Evolutionary conservation across 2,888 invertebrate genomes (phyloP), one percentile per base, ranked within the genome.

Genomic region (Callyntrura sp.): DNA sequence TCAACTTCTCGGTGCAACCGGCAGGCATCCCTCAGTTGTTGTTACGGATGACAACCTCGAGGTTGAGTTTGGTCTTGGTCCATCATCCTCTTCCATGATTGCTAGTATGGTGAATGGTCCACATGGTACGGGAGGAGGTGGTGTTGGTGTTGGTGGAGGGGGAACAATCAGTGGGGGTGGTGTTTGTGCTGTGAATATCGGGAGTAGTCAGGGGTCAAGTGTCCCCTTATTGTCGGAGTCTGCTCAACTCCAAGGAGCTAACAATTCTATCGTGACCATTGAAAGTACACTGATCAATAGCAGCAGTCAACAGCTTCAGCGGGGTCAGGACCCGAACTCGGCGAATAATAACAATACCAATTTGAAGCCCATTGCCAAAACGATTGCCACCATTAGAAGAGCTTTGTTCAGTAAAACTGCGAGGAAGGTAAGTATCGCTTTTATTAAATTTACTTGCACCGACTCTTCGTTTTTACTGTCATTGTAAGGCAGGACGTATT

Each of bases 41-140:
- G 96, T 97, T 92, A 96, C 96, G 73, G 96, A 96, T 93, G 95
- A 96, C 93, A 96, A 96, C 90, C 90, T 92, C 83, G 93, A 93
- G 57, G 91, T 92, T 62, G 93, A 92, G 73, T 92, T 93, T 88
- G 91, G 90, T 85, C 82, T 92, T 86, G 91, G 84, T 70, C 73
- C 79, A 73, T n/a, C n/a, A n/a, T 90, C 87, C 82, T 91, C 90
- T 85, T 83, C 90, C 82, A 92, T 89, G 89, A 90, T 88, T 81
- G 90, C 87, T 85, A 91, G 91, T 81, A 93, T 94, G 70, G 94
- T 94, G 65, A 94, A 94, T 82, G 94, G 94, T 62, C 94, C 87
- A 35, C 90, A 86, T 85, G 62, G 55, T 84, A 48, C 93, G 8
- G 94, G 90, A 73, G 70, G 70, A 25, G 70, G 85, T 55, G 88